Conservation (phyloP, 2,113 vertebrate genomes). For the Thalassarche chlororhynchos region DNA sequence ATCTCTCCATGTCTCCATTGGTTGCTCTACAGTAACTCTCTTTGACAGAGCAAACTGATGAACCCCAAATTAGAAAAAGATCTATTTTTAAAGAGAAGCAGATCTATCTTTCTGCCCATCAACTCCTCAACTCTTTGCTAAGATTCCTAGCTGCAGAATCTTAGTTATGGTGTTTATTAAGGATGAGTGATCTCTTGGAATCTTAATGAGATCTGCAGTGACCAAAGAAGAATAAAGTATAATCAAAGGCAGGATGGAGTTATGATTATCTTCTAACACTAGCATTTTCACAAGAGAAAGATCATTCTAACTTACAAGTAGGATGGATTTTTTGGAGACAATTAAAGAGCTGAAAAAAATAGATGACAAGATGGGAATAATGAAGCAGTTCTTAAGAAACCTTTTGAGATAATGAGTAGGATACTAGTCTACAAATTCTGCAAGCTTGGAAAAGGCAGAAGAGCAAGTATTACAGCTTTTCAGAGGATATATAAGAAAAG, state of each 20-base stretch:
- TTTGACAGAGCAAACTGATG: background rate
- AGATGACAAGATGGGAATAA: background rate
- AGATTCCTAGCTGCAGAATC: background rate
- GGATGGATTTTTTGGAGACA: background rate
- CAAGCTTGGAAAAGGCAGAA: background rate
- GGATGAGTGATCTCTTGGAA: background rate
- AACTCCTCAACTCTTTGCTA: background rate
- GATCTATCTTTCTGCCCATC: background rate
- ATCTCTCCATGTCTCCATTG: background rate
- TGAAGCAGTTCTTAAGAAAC: background rate
- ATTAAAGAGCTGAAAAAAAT: background rate
- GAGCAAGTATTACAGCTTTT: conserved; percentile 3
- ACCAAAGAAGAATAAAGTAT: background rate
- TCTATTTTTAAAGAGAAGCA: background rate
- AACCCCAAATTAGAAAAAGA: background rate
- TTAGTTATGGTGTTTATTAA: background rate
- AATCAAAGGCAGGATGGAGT: background rate
- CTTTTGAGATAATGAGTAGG: background rate
- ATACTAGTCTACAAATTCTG: background rate
- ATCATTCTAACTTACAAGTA: background rate
- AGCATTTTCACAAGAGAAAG: background rate
- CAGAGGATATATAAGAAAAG: conserved; percentile 6
- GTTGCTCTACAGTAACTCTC: background rate
- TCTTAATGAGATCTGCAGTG: background rate
- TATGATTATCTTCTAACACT: background rate